Conservation (phyloP, 2,888 invertebrate species). For the Vanessa cardui region DNA sequence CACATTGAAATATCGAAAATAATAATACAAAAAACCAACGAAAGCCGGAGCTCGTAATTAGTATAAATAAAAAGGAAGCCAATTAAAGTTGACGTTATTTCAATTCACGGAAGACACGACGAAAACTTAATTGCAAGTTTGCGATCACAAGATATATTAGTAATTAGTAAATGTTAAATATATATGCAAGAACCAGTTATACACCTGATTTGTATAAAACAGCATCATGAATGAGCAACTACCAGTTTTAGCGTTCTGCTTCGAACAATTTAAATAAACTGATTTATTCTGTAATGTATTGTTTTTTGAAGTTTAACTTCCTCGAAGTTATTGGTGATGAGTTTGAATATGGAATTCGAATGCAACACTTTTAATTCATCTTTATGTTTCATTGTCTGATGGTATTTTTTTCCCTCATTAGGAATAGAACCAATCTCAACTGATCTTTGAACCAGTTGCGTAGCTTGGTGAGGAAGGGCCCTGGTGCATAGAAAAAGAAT, state of each 20-base stretch:
- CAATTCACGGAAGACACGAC: slow-evolving; percentile 1
- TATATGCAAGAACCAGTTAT: slow-evolving; percentile 7
- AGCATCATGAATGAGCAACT: slow-evolving; percentile 25
- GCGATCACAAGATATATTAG: neutral
- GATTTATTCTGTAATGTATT: neutral
- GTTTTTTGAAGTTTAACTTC: too few relatives aligned
- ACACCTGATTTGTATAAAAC: slow-evolving; percentile 18
- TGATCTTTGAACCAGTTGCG: too few relatives aligned
- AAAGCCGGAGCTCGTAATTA: neutral
- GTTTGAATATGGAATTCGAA: too few relatives aligned
- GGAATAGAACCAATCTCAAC: too few relatives aligned
- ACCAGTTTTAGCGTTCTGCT: slow-evolving; percentile 6
- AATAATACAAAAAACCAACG: too few relatives aligned
- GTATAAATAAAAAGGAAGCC: neutral
- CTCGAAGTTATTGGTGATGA: too few relatives aligned
- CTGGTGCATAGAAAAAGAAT: too few relatives aligned
- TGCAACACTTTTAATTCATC: too few relatives aligned
- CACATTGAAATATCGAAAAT: too few relatives aligned
- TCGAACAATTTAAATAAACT: slow-evolving; percentile 15
- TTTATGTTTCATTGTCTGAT: too few relatives aligned
- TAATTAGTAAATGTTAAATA: slow-evolving; percentile 6
- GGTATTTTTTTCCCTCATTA: too few relatives aligned
- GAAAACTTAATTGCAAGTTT: neutral
- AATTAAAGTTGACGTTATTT: slow-evolving; percentile 2
- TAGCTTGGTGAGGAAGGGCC: too few relatives aligned